Base-by-base conservation (phyloP, 2,113 vertebrate species). In the Chrysemys picta region DNA sequence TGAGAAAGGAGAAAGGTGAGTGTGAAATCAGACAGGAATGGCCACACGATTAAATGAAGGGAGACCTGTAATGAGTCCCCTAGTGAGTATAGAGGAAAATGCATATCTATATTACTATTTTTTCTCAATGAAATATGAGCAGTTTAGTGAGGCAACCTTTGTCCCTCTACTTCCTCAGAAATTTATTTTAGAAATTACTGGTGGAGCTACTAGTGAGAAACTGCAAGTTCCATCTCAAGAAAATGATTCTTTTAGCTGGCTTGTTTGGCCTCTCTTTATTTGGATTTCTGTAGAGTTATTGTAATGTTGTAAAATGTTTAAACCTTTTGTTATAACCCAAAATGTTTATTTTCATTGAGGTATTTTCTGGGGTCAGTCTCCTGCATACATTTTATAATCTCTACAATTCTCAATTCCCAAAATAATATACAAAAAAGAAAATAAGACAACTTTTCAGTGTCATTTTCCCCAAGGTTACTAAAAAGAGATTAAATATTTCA, bases 101-200 rank as follows among this genome's bases (percentile, higher is more conserved):
- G 69, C 42, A 0, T 52, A 52, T 75, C 69, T 89, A 81, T 52
- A 84, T 1, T 0, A 31, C 47, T 62, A 21, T n/a, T n/a, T 86
- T 91, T 88, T 53, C 35, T 31, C 1, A 59, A 59, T 50, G 1
- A 22, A 80, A 59, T 49, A 10, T 3, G 6, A 72, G 3, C 6
- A 69, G 2, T 65, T 89, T 85, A 80, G 11, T 4, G 6, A 1
- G 35, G 3, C 31, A 85, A 85, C 4, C 8, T 88, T 29, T 91
- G 7, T 57, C 45, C n/a, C 6, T 59, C 10, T 9, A 6, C 87
- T 90, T 29, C 69, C n/a, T n/a, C 12, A 19, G 1, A 85, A 86
- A 83, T 13, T 78, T 47, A 80, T 56, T 65, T 11, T 82, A 8
- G 8, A 62, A 59, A 27, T 0, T 12, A 24, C 6, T 45, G 2